These are phyloP conservation scores for Calameuta filiformis DNA, from an alignment of 2,888 invertebrate genomes.

Conservation along the genomic window DNA sequence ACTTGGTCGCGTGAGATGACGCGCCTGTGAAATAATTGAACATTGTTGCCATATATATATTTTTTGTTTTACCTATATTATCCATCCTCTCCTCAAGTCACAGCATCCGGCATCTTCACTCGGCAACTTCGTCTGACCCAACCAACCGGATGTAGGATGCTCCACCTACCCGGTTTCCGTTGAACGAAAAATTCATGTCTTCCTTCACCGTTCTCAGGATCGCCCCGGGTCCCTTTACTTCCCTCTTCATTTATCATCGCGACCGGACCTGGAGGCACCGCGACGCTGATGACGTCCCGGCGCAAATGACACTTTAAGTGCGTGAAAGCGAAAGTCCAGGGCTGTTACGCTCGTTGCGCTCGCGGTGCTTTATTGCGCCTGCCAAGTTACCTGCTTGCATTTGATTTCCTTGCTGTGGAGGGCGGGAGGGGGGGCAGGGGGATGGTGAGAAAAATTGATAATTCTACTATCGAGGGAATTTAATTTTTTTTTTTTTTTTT, in stretches of 20 bases:
- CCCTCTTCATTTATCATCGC: not conserved
- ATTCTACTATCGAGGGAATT: not conserved
- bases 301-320: constrained; percentile 26
- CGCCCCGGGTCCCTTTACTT: not conserved
- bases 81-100: not conserved
- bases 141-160: not conserved
- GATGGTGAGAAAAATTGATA: not conserved
- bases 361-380: not conserved
- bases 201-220: no score
- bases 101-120: not conserved
- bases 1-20: not conserved
- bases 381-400: not conserved
- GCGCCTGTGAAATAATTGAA: not conserved
- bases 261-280: not conserved
- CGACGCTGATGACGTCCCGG: not conserved
- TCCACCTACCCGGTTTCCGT: not conserved
- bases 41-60: not conserved
- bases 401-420: not conserved
- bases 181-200: no score
- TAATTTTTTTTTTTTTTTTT: not conserved
- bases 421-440: no score
- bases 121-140: not conserved
- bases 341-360: not conserved
- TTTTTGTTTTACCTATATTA: not conserved
- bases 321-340: constrained; percentile 36